These are phyloP conservation scores for Drosophila monieri DNA, from an alignment of 2,888 invertebrate species.

Conservation along the genomic window DNA sequence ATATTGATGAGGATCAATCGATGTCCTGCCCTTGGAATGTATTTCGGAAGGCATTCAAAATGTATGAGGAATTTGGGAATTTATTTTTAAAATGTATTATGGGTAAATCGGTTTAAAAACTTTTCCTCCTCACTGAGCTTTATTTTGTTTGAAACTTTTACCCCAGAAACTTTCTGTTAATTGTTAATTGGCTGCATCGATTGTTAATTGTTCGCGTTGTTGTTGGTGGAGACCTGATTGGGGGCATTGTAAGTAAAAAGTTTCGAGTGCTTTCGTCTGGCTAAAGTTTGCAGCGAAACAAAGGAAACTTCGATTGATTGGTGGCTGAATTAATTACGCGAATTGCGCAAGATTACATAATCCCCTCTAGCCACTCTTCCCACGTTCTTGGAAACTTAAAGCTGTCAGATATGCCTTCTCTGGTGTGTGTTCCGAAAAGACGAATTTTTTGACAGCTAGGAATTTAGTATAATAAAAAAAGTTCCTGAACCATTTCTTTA, in stretches of 20 bases:
- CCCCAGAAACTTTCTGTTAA: slow-evolving; percentile 36
- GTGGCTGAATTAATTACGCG: slow-evolving; percentile 49
- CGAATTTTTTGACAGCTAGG: background rate
- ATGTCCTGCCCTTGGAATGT: slow-evolving; percentile 15
- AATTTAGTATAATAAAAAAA: background rate
- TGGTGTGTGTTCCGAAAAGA: background rate
- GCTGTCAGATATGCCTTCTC: background rate
- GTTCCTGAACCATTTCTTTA: too few species aligned
- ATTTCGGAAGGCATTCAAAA: slow-evolving; percentile 19
- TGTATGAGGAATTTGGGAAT: slow-evolving; percentile 8
- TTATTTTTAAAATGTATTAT: slow-evolving; percentile 31
- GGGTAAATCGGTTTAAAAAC: slow-evolving; percentile 32
- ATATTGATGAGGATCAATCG: slow-evolving; percentile 36
- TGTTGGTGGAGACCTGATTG: slow-evolving; percentile 41
- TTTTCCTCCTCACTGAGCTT: slow-evolving; percentile 17
- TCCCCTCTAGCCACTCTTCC: slow-evolving; percentile 28
- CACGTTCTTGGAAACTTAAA: slow-evolving; percentile 10
- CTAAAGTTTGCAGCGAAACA: slow-evolving; percentile 55
- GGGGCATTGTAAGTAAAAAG: slow-evolving; percentile 48
- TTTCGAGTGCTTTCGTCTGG: slow-evolving; percentile 75
- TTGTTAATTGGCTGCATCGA: slow-evolving; percentile 73
- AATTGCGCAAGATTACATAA: slow-evolving; percentile 38
- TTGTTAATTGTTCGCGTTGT: slow-evolving; percentile 65
- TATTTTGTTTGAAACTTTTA: slow-evolving; percentile 30
- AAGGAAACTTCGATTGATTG: slow-evolving; percentile 48